These are phyloP conservation scores for Mactromeris polynyma DNA, from an alignment of 2,888 invertebrate genomes.

Conservation along the genomic window DNA sequence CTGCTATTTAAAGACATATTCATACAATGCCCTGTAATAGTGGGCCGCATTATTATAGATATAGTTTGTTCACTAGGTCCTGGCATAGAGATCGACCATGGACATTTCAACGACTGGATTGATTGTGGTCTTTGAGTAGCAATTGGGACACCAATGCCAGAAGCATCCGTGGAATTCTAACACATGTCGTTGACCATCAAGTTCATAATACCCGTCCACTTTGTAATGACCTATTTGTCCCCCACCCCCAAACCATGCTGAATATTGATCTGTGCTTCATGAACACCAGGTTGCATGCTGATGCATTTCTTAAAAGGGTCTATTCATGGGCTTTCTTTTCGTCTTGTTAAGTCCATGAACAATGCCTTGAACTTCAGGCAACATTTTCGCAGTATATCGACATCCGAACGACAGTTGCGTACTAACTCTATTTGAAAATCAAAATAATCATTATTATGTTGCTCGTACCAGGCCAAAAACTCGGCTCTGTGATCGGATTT, in stretches of 20 bases:
- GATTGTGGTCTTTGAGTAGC: background rate
- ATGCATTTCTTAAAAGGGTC: background rate
- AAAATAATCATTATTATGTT: slow-evolving; percentile 42
- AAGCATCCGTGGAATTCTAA: slow-evolving; percentile 16
- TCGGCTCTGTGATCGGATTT: slow-evolving; percentile 44
- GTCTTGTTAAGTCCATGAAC: slow-evolving; percentile 39
- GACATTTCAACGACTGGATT: background rate
- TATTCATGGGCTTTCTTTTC: background rate
- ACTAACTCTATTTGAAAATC: slow-evolving; percentile 47
- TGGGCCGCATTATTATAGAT: background rate
- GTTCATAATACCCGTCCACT: background rate
- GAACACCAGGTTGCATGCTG: background rate
- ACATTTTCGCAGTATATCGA: slow-evolving; percentile 42
- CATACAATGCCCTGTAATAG: too few species aligned
- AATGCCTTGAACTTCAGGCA: slow-evolving; percentile 39
- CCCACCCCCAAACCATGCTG: too few species aligned
- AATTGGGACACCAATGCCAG: background rate
- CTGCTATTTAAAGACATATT: too few species aligned
- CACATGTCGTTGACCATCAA: background rate
- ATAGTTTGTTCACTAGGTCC: background rate
- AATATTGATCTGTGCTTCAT: background rate
- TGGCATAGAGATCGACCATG: background rate
- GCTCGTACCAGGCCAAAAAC: slow-evolving; percentile 50
- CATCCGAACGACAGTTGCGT: slow-evolving; percentile 48
- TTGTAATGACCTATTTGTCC: background rate